Base-by-base conservation (phyloP, 2,113 vertebrate genomes). In the Cynocephalus volans region DNA sequence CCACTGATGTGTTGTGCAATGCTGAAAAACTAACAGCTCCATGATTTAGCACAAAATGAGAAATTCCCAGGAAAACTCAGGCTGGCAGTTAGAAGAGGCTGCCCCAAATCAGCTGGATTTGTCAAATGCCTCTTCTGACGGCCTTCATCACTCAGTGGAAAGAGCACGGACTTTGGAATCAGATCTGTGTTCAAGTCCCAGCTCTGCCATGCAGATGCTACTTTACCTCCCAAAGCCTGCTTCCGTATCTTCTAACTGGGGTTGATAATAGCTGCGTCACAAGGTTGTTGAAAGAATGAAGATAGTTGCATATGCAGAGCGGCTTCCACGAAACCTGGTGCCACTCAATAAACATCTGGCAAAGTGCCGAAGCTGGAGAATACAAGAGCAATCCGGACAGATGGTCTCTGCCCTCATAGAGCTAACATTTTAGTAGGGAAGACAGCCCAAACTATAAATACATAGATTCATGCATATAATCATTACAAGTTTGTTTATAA, bases 11-110 rank as follows among this genome's bases (percentile, higher is more conserved):
- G 26, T 89, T 93, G 62, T 88, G 12, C 45, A 92, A 79, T 56
- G 36, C 36, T 21, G 3, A 48, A 75, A 84, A 88, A 83, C 48
- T 60, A 70, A 86, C 58, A 81, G 58, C 41, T 80, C 70, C 62
- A 26, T 81, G 92, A 79, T 88, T 72, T 70, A 84, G 36, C 33
- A 36, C 1, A 94, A 90, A 84, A 90, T 31, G 85, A 89, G 83
- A 80, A 76, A 64, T 69, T 82, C 54, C 81, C 72, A 91, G 64
- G 60, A 73, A 94, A 86, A 84, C 11, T 24, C 48, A 48, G 1
- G 10, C 8, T 82, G 60, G 33, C 54, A 58, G 8, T 67, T 81
- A 76, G 86, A 67, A 93, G 69, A 96, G 60, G 26, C 28, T 73
- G 26, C 10, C 24, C 3, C 23, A 62, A 17, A 21, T 62, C 62